Evolutionary conservation across 1,140 invertebrate species (phyloP).

Genomic region (Sesamia nonagrioides): DNA sequence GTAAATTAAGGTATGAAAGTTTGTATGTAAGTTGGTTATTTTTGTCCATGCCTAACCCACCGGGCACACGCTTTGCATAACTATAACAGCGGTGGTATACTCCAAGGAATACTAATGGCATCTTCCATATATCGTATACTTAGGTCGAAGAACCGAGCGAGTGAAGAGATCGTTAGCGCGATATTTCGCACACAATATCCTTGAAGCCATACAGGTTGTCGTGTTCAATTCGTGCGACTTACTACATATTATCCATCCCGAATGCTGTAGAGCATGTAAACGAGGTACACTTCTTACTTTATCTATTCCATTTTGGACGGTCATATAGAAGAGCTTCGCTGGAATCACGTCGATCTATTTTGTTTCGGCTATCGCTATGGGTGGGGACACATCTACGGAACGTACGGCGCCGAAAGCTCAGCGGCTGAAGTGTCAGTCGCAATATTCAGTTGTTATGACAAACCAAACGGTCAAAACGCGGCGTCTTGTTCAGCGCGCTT

Average conservation of each 20-base stretch:
- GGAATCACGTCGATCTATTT: background rate
- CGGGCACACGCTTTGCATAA: too few species aligned
- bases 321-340: background rate
- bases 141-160: too few species aligned
- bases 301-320: constrained; percentile 5
- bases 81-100: too few species aligned
- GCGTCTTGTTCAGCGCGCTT: too few species aligned
- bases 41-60: too few species aligned
- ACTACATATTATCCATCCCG: background rate
- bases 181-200: background rate
- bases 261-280: background rate
- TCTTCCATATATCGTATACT: background rate
- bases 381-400: too few species aligned
- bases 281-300: background rate
- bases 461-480: too few species aligned
- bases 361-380: background rate
- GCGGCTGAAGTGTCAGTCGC: too few species aligned
- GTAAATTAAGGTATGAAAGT: too few species aligned
- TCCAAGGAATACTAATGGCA: background rate
- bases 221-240: background rate
- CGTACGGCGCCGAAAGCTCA: too few species aligned
- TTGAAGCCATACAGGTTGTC: background rate
- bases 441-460: too few species aligned
- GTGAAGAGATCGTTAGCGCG: constrained; percentile 18
- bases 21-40: too few species aligned